Evolutionary conservation across 2,888 invertebrate species (phyloP).

Genomic region (Drosophila bunnanda): DNA sequence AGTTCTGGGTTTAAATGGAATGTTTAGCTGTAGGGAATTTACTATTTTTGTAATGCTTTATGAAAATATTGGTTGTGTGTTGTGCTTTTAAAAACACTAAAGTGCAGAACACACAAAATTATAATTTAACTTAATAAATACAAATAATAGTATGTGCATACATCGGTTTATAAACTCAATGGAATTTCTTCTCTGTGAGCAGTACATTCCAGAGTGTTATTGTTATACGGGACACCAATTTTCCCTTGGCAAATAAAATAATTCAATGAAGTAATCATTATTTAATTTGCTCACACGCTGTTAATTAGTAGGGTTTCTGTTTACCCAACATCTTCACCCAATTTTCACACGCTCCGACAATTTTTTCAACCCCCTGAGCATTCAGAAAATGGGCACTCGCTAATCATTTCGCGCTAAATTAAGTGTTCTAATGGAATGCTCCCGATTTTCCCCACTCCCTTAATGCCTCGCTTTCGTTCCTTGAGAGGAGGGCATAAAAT

Average conservation of each 20-base stretch:
- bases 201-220: background rate
- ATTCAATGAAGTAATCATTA: background rate
- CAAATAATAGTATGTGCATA: background rate
- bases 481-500: constrained; percentile 51
- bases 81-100: too few species aligned
- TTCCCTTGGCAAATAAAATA: background rate
- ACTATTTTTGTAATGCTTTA: background rate
- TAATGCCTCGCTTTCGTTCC: constrained; percentile 31
- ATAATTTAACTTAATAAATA: too few species aligned
- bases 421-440: constrained; percentile 70
- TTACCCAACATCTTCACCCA: constrained; percentile 29
- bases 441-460: constrained; percentile 43
- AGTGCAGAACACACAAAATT: too few species aligned
- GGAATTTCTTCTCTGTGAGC: background rate
- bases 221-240: fast-evolving
- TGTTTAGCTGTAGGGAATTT: background rate
- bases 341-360: constrained; percentile 10
- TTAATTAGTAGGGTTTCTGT: constrained; percentile 26
- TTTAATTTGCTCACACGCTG: constrained; percentile 21
- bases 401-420: constrained; percentile 74
- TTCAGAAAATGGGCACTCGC: constrained; percentile 43
- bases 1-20: background rate
- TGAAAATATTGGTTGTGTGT: background rate
- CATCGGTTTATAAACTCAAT: too few species aligned
- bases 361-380: background rate